Base-by-base conservation (phyloP, 2,113 vertebrate species). In the Xiphorhynchus elegans region DNA sequence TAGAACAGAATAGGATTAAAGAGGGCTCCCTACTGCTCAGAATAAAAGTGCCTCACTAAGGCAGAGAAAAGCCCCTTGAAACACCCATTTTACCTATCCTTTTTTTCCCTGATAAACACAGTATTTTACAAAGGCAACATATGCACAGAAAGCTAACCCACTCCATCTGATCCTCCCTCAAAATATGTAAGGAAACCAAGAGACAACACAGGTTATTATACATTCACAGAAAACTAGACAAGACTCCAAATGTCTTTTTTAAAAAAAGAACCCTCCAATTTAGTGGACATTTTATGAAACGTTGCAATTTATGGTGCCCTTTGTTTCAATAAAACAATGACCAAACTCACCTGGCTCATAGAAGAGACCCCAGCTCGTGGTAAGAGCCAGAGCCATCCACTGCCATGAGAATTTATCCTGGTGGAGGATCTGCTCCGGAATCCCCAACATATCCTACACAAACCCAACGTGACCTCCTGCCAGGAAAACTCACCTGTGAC, bases 401-500 rank as follows among this genome's bases (percentile, higher is more conserved):
- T 90, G 39, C 63, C 47, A 47, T 23, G 17, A 52, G 42, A 76
- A 93, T 40, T 91, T 47, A 39, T 64, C 47, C 72, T 67, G 40
- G 39, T 26, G 78, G 46, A 87, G 50, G 11, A 83, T 83, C 49
- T 96, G 59, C 78, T 91, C 58, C 75, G 80, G 56, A 93, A 83
- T 63, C 35, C 90, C 25, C 11, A 14, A 85, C 88, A 85, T 12
- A 73, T 12, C 6, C 35, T 84, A 89, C 33, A 62, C 62, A 80
- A 79, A 90, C 75, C 59, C 82, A 87, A 77, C 15, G 17, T 40
- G 26, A 67, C 5, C 24, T 58, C 69, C 62, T 81, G 56, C 56
- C 52, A 85, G 68, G 93, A 96, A 87, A 94, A 87, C 31, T 56
- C 60, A 95, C 91, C 89, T 96, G 70, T 78, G 79, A 76, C 83